A percentile compares a stretch with the other conserved stretches of the same genome.
Conservation (phyloP, 2,797 vertebrate species). For the Enteromius mattozi region DNA sequence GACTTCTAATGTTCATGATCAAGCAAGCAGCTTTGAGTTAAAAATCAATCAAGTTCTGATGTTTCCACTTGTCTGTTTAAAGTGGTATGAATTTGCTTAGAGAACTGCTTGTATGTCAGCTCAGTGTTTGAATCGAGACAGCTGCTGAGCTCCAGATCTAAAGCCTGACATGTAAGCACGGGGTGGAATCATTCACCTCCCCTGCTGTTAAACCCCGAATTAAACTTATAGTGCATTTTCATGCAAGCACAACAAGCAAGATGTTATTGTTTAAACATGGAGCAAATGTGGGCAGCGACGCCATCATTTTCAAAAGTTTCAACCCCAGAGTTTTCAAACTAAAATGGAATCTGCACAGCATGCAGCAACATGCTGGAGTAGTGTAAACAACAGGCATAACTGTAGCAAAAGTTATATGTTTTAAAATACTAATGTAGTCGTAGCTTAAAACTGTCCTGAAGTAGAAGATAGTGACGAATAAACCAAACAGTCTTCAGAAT, state of each 20-base stretch:
- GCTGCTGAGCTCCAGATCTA: conserved; percentile 27
- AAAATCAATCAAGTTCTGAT: conserved; percentile 18
- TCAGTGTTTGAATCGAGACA: conserved; percentile 33
- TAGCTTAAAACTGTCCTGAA: conserved; percentile 50
- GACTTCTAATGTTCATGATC: background rate
- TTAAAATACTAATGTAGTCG: background rate
- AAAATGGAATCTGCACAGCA: background rate
- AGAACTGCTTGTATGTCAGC: conserved; percentile 36
- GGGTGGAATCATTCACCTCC: conserved; percentile 16
- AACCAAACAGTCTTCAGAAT: conserved; percentile 62
- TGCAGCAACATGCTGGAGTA: background rate
- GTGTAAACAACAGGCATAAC: background rate
- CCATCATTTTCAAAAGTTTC: background rate
- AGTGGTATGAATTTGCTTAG: conserved; percentile 22
- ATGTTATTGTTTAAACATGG: background rate
- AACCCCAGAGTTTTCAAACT: background rate
- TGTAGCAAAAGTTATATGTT: background rate
- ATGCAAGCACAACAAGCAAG: background rate
- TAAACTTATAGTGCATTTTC: background rate
- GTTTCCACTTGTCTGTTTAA: conserved; percentile 12
- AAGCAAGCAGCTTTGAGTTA: conserved; percentile 3
- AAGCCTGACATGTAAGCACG: conserved; percentile 24
- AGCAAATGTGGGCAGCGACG: background rate
- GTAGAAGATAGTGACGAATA: conserved; percentile 57
- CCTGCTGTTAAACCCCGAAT: background rate